A percentile compares a stretch with the other conserved stretches of the same genome.
Conservation (phyloP, 53 echinoderm and acorn worm species). For the Paracentrotus lividus region DNA sequence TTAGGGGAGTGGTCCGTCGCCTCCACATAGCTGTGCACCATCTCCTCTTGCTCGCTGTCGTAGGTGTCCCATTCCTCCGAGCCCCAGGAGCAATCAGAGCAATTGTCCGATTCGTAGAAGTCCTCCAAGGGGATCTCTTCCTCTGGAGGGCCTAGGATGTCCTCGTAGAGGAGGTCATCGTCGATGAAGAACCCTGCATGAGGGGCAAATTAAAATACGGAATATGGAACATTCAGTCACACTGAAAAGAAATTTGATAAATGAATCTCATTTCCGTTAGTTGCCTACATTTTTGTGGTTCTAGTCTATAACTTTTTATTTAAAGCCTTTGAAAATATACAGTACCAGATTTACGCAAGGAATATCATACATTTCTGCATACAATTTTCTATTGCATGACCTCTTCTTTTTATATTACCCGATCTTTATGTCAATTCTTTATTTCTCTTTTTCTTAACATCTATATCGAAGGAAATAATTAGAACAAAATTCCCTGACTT, state of each 20-base stretch:
- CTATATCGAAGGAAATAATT: no score
- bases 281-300: no score
- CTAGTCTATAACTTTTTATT: no score
- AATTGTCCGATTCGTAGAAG: slow-evolving; percentile 78
- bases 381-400: not conserved
- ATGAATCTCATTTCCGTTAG: no score
- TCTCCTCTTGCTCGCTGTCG: slow-evolving; percentile 92
- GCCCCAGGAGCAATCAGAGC: slow-evolving; percentile 97
- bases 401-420: not conserved
- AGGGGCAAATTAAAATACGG: not conserved
- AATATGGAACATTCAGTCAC: not conserved
- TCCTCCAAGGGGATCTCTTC: slow-evolving; percentile 85
- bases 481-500: no score
- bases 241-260: no score
- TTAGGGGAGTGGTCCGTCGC: slow-evolving; percentile 74
- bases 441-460: not conserved
- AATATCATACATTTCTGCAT: no score
- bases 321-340: no score
- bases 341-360: no score
- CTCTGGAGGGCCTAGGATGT: slow-evolving; percentile 84
- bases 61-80: slow-evolving; percentile 96
- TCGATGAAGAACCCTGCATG: slow-evolving; percentile 95
- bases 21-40: slow-evolving; percentile 90
- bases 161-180: slow-evolving; percentile 96
- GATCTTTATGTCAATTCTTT: not conserved